These are phyloP conservation scores for Bolborhynchus lineola DNA, from an alignment of 2,113 vertebrate species.

Conservation along the genomic window DNA sequence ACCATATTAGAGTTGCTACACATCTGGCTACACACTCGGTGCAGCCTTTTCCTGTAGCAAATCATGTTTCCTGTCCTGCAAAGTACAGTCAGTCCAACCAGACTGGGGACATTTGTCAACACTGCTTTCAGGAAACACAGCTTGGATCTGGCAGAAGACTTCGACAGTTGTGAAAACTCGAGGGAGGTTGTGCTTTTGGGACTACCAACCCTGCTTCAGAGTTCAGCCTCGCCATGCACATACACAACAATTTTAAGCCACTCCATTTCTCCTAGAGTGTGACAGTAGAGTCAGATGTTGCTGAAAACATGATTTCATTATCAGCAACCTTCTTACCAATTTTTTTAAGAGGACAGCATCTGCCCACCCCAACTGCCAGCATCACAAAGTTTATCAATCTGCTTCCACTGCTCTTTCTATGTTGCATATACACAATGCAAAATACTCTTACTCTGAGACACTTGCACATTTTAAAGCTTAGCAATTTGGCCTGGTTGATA, in stretches of 20 bases:
- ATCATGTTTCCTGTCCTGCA: background rate
- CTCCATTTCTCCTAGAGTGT: background rate
- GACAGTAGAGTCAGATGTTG: background rate
- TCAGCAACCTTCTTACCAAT: background rate
- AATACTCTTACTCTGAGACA: background rate
- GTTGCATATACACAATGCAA: background rate
- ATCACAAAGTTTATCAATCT: background rate
- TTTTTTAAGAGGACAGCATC: background rate
- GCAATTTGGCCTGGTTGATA: background rate
- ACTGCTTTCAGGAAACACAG: background rate
- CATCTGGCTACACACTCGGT: background rate
- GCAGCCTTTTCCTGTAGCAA: conserved; percentile 47
- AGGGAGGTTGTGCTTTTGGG: background rate
- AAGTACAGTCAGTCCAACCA: background rate
- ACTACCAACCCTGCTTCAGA: background rate
- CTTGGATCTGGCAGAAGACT: background rate
- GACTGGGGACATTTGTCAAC: background rate
- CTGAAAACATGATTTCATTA: background rate
- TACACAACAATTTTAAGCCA: background rate
- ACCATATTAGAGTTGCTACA: background rate
- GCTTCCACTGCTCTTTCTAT: background rate
- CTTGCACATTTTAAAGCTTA: background rate
- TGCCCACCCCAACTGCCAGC: background rate
- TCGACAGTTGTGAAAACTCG: background rate
- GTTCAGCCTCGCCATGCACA: background rate